A percentile compares a stretch with the other conserved stretches of the same genome.
Conservation (phyloP, 1,140 invertebrate genomes). For the Bradysia coprophila region DNA sequence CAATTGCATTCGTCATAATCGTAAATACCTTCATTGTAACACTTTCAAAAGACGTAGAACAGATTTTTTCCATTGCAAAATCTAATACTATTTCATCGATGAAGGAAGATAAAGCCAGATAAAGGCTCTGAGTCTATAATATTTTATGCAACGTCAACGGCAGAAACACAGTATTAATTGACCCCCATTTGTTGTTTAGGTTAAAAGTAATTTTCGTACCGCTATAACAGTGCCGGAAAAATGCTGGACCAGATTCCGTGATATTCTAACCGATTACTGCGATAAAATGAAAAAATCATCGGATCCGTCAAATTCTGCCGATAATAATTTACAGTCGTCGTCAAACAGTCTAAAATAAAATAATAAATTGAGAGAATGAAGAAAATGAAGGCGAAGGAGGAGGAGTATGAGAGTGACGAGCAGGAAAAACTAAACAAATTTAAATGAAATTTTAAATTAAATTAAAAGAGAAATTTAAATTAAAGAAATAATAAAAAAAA, state of each 20-base stretch:
- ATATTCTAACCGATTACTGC: slow-evolving; percentile 90
- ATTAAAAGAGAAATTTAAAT: no score
- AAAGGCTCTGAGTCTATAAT: no score
- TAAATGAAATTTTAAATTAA: no score
- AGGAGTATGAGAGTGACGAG: neutral
- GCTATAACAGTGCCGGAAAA: slow-evolving; percentile 96
- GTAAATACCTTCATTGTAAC: no score
- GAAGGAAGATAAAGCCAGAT: no score
- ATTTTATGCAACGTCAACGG: no score
- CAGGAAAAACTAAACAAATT: slow-evolving; percentile 1
- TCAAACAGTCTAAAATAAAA: slow-evolving; percentile 17
- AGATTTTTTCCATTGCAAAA: no score
- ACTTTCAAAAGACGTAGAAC: no score
- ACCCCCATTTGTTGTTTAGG: slow-evolving; percentile 42
- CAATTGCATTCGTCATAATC: no score
- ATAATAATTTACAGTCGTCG: slow-evolving; percentile 19
- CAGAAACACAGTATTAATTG: no score
- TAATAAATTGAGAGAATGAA: slow-evolving; percentile 5
- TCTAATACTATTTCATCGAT: no score
- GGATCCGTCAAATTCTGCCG: slow-evolving; percentile 20
- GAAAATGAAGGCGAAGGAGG: slow-evolving; percentile 3
- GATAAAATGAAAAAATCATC: slow-evolving; percentile 55
- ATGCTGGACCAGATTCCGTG: slow-evolving; percentile 89
- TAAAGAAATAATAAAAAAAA: slow-evolving; percentile 1
- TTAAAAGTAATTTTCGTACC: slow-evolving; percentile 93